Evolutionary conservation across 2,888 invertebrate species (phyloP), one percentile per base, ranked within the genome.

Genomic region (Sarcophaga caerulescens): DNA sequence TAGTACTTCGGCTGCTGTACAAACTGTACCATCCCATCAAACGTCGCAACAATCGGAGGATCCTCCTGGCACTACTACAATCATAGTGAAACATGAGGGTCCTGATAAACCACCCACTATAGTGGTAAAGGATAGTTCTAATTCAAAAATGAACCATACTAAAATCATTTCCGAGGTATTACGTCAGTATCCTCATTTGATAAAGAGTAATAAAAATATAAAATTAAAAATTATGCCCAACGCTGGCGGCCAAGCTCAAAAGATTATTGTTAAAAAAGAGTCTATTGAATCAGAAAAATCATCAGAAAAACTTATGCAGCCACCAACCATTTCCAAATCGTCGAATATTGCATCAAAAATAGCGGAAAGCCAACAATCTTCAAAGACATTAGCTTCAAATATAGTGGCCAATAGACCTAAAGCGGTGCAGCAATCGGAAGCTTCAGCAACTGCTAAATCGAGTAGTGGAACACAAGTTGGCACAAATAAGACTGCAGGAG

Each of bases 101-200:
- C 92, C 92, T 81, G 91, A 92, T 71, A 92, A 93, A 82, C 91
- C 92, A 21, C 93, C 92, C 4, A 93, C 92, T 6, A 92, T 93
- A 79, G 92, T 93, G 65, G 92, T 93, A 0, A 93, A 92, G 75
- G 92, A 92, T 60, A 92, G 90, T 19, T 90, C 92, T 10, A 92
- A 92, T 81, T 92, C 93, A 14, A 93, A 92, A 75, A 89, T 95
- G 84, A 96, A 96, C 92, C 97, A 97, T 93, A 97, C 97, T 0
- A 97, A 97, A 93, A 97, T 98, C 75, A 97, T 98, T 81, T 96
- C 97, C 85, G 97, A 97, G 93, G 97, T 98, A 0, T 92, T 98
- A 59, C 97, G 97, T 89, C 97, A 97, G 91, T 97, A 97, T 94
- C 97, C 98, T 0, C 96, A 97, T 92, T 94, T 98, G 85, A 96